Base-by-base conservation (phyloP, 2,797 vertebrate species). In the Mycteria americana region DNA sequence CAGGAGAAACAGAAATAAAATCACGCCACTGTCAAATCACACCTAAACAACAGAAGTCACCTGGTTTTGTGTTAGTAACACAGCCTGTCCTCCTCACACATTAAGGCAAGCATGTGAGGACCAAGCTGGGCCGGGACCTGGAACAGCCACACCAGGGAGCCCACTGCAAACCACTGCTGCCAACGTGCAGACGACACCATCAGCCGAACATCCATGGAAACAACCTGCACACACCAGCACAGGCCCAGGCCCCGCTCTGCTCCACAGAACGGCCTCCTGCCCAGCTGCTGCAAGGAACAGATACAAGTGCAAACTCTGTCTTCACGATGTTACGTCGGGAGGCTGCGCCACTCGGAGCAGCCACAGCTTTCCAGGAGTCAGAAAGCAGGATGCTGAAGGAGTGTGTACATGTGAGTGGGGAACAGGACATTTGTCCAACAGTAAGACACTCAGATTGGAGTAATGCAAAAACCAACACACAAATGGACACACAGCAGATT, bases 401-500 rank as follows among this genome's bases (percentile, higher is more conserved):
- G 87, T 23, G 76, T 18, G n/a, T 65, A 43, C 37, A 6, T 11
- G 31, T 45, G 72, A 87, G 46, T 28, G 25, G 53, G 64, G 60
- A 85, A 85, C 76, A 57, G 54, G 59, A 70, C 30, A 10, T 53
- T 23, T 46, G 65, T 77, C 76, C 64, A 83, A 94, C 78, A 91
- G 75, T 76, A 79, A 91, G 64, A 96, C 86, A 94, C 73, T 72
- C 73, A 23, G 28, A 85, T 10, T 67, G 82, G 85, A 96, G 79
- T 85, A 93, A 93, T 21, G 67, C 95, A 96, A 96, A 96, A 97
- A 92, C 81, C 91, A 95, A 64, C 88, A 92, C 72, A 79, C 85
- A 76, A 91, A 67, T 23, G 73, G 89, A 85, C 74, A 89, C 85
- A 75, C 37, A 67, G 74, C 72, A 85, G 92, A 93, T 95, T 95